phyloP scores from a whole-genome alignment of 2,113 vertebrate genomes.

The Synchiropus splendidus region DNA sequence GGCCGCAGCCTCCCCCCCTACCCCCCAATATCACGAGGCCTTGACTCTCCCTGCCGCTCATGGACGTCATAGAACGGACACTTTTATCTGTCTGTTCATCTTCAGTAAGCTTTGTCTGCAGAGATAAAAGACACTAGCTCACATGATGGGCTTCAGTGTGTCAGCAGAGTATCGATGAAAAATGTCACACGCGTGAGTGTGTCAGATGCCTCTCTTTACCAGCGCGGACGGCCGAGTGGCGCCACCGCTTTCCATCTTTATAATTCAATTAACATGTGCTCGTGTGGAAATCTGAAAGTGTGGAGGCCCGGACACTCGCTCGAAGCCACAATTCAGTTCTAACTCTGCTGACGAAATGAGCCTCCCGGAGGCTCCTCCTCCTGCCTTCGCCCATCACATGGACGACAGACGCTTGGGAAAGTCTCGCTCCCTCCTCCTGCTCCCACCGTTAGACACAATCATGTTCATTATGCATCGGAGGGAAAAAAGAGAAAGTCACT shows the following conservation, averaged over 20 bases:
- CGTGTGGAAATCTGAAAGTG: no score
- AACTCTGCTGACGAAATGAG: slow-evolving; percentile 58
- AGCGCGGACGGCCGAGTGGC: neutral
- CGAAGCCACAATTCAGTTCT: slow-evolving; percentile 59
- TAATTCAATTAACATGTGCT: no score
- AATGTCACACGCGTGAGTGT: no score
- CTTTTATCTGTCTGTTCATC: slow-evolving; percentile 33
- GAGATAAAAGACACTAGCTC: neutral
- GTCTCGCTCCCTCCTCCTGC: slow-evolving; percentile 17
- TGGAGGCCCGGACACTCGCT: slow-evolving; percentile 28
- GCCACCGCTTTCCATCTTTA: neutral
- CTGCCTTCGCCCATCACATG: slow-evolving; percentile 59
- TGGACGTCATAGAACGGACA: slow-evolving; percentile 33
- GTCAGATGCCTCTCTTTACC: no score
- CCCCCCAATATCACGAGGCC: slow-evolving; percentile 39
- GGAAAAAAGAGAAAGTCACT: slow-evolving; percentile 34
- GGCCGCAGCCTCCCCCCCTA: slow-evolving; percentile 17
- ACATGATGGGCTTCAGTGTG: neutral
- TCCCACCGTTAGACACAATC: slow-evolving; percentile 49
- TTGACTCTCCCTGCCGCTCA: slow-evolving; percentile 34
- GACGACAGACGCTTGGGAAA: slow-evolving; percentile 33
- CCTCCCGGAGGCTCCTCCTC: slow-evolving; percentile 40
- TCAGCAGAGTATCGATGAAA: slow-evolving; percentile 5
- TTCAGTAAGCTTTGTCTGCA: slow-evolving; percentile 19
- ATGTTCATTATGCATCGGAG: slow-evolving; percentile 46